phyloP scores from a whole-genome alignment of 2,888 invertebrate species.

The Microctonus aethiopoides region DNA sequence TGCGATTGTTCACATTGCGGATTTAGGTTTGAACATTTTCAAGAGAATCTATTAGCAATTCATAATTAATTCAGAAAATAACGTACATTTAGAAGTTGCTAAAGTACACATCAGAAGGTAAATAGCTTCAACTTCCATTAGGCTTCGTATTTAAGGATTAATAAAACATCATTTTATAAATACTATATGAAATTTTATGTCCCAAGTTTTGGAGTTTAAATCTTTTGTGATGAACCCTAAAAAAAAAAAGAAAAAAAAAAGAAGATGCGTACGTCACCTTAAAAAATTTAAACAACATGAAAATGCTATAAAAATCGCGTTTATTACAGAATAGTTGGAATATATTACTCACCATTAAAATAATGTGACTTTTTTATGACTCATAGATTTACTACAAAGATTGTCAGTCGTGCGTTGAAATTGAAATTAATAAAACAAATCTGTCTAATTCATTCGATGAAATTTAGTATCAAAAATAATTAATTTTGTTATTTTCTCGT shows the following conservation, averaged over 20 bases:
- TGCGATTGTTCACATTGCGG: not conserved
- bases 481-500: too few species aligned
- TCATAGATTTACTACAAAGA: not conserved
- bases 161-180: not conserved
- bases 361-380: not conserved
- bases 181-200: not conserved
- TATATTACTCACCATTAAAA: not conserved
- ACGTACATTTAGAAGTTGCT: not conserved
- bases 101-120: not conserved
- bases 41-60: not conserved
- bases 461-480: too few species aligned
- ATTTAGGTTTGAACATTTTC: not conserved
- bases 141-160: not conserved
- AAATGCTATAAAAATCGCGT: not conserved
- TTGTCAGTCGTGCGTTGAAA: too few species aligned
- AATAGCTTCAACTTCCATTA: not conserved
- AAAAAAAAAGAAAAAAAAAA: too few species aligned
- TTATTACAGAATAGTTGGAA: not conserved
- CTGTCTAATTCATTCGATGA: too few species aligned
- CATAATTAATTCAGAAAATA: not conserved
- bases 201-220: not conserved
- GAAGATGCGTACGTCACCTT: not conserved
- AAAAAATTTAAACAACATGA: not conserved
- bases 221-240: not conserved
- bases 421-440: too few species aligned